Conservation (phyloP, 2,888 invertebrate species). For the Cephus rjabovi region DNA sequence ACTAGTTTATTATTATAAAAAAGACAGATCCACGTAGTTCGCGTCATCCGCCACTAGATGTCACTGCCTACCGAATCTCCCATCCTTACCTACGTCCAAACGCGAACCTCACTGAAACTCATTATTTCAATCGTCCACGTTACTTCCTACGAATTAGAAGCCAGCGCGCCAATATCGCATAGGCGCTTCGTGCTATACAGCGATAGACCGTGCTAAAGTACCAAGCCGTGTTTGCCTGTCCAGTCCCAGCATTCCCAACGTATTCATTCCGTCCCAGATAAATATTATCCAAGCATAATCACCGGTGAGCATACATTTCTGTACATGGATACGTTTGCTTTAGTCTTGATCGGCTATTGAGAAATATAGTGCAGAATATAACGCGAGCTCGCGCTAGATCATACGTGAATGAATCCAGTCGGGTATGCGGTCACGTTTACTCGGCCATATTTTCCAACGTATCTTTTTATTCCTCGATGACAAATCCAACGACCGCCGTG, state of each 20-base stretch:
- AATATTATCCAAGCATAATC: slow-evolving; percentile 22
- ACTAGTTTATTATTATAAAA: background rate
- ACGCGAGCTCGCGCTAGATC: slow-evolving; percentile 17
- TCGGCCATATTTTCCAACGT: background rate
- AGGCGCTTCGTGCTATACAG: background rate
- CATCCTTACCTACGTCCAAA: background rate
- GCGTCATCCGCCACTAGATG: background rate
- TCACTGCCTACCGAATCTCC: background rate
- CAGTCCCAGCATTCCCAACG: background rate
- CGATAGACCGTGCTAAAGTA: slow-evolving; percentile 12
- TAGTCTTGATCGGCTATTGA: slow-evolving; percentile 14
- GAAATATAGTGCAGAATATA: slow-evolving; percentile 33
- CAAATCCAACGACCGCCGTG: slow-evolving; percentile 33
- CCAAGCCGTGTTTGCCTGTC: background rate
- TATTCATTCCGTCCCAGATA: slow-evolving; percentile 18
- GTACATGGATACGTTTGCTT: slow-evolving; percentile 5
- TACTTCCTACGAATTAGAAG: slow-evolving; percentile 14
- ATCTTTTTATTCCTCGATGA: background rate
- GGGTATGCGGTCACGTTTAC: background rate
- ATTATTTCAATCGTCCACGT: background rate
- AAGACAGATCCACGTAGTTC: background rate
- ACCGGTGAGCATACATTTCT: slow-evolving; percentile 8
- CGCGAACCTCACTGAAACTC: background rate
- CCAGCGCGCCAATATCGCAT: background rate
- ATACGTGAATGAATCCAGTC: background rate